Base-by-base conservation (phyloP, 2,797 vertebrate genomes). In the Cephalopachus bancanus region DNA sequence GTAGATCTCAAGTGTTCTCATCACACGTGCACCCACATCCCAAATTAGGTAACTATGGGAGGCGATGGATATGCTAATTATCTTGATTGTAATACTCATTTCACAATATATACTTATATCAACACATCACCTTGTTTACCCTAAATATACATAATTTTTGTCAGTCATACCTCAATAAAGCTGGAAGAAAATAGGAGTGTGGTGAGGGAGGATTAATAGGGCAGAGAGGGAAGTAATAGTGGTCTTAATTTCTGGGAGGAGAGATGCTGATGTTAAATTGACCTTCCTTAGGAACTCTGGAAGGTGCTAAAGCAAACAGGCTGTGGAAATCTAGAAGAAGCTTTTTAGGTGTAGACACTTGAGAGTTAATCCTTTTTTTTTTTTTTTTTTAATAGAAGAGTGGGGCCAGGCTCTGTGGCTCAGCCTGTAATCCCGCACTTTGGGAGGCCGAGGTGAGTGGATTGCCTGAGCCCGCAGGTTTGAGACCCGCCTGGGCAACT, bases 181-280 rank as follows among this genome's bases (percentile, higher is more conserved):
- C 49, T 75, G 69, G 12, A 7, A 30, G 28, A 51, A 57, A 28
- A 78, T 49, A 53, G 78, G 33, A 83, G 22, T 83, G 44, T 33
- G 22, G 7, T 60, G 57, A 81, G 30, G 55, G 84, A 78, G 14
- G 24, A 24, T 28, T 14, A 17, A 24, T 51, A 65, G 30, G 53
- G 24, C 37, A 67, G 55, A 95, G 87, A 75, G 19, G 33, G 30
- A 59, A n/a, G 12, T 59, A 57, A 22, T 17, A 14, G 14, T 1
- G 16, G 8, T 83, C 33, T 92, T 88, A 17, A 15, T 72, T 93
- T 94, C 71, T 65, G 37, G 17, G 71, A 95, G 84, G 30, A 83
- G 65, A 89, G 37, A 44, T 76, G 62, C 37, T 83, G 28, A 49
- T 76, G 26, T 49, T 53, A 86, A 75, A 51, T 84, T 92, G n/a